Percentiles rank a stretch among this genome's conserved stretches.
phyloP scores from a whole-genome alignment of 2,797 vertebrate species.

The Epinephelus awoara region DNA sequence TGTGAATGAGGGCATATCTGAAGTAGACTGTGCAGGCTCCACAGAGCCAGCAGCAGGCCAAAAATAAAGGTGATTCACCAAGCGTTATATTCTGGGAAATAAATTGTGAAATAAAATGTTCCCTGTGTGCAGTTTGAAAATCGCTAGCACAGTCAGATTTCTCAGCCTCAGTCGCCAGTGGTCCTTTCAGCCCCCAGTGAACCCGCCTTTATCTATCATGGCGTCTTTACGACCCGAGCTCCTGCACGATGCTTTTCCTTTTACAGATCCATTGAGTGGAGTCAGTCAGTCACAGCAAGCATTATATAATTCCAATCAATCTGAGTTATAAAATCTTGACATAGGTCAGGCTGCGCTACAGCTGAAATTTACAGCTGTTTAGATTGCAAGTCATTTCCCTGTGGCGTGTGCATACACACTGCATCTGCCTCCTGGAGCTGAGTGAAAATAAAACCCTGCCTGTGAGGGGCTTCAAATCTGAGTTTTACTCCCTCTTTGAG shows the following conservation, averaged over 20 bases:
- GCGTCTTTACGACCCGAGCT: conserved; percentile 67
- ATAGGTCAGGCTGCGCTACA: conserved; percentile 54
- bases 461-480: conserved; percentile 48
- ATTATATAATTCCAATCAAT: conserved; percentile 83
- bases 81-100: conserved; percentile 57
- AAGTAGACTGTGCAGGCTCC: conserved; percentile 35
- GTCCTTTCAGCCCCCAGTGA: conserved; percentile 53
- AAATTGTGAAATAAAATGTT: conserved; percentile 66
- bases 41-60: conserved; percentile 39
- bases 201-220: conserved; percentile 65
- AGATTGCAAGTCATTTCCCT: conserved; percentile 72
- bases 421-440: conserved; percentile 40
- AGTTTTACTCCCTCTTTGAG: conserved; percentile 55
- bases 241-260: conserved; percentile 65
- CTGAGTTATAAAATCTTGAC: conserved; percentile 82
- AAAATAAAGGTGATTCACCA: conserved; percentile 71
- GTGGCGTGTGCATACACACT: conserved; percentile 48
- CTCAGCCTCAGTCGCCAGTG: conserved; percentile 38
- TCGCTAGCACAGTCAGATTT: conserved; percentile 55
- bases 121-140: conserved; percentile 55
- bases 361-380: conserved; percentile 80
- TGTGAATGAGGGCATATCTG: conserved; percentile 31
- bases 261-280: conserved; percentile 76
- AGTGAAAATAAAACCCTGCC: conserved; percentile 55
- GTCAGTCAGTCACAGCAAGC: conserved; percentile 72